Conservation (phyloP, 2,113 vertebrate genomes). For the Emydura subglobosa region DNA sequence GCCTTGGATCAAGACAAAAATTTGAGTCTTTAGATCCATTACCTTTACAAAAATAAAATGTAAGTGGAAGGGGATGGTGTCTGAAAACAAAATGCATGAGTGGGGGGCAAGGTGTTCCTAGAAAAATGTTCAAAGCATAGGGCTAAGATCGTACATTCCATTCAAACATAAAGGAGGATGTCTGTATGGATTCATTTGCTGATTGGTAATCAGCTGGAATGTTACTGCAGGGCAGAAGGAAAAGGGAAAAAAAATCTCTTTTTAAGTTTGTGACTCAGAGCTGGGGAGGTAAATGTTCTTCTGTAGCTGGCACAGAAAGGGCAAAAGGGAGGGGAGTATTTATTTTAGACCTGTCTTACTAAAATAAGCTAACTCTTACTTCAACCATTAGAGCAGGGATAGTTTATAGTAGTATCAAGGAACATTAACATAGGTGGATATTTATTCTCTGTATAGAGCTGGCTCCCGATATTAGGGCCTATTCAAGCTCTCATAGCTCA, state of each 20-base stretch:
- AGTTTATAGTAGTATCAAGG: neutral
- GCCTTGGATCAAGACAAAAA: neutral
- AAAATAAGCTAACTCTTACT: neutral
- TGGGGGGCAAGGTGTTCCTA: neutral
- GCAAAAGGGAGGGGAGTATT: neutral
- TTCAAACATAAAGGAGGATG: neutral
- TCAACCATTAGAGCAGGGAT: neutral
- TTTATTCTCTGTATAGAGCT: neutral
- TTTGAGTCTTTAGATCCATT: neutral
- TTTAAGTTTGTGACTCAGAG: neutral
- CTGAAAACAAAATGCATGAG: neutral
- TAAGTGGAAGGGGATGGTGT: neutral
- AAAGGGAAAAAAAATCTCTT: neutral
- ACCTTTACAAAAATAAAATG: neutral
- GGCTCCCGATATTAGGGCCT: neutral
- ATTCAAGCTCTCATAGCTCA: neutral
- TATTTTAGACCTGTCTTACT: fast-evolving
- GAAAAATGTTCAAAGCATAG: neutral
- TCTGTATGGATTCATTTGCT: neutral
- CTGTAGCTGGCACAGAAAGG: neutral
- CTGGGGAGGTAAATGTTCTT: neutral
- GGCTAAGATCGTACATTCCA: neutral
- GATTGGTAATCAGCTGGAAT: neutral
- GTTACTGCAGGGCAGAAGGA: neutral
- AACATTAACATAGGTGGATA: neutral